phyloP scores from a whole-genome alignment of 1,140 invertebrate species.

The Polypedilum vanderplanki region DNA sequence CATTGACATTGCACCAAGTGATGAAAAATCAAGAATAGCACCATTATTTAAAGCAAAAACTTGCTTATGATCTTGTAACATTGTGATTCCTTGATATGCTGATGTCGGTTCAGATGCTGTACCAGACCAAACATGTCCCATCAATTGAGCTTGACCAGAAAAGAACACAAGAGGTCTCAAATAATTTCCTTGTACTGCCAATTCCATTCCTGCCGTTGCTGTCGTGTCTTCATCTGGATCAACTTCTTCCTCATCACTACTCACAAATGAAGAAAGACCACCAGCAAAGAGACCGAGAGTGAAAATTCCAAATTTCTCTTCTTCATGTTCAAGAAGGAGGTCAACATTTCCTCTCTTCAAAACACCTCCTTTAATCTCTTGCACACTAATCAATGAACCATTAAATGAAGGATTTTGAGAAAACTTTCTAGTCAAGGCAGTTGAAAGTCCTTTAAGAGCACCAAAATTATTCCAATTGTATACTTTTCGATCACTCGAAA shows the following conservation, averaged over 20 bases:
- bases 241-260: conserved; percentile 46
- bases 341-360: conserved; percentile 70
- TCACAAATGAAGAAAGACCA: conserved; percentile 62
- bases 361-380: conserved; percentile 66
- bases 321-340: conserved; percentile 53
- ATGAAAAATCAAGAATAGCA: conserved; percentile 59
- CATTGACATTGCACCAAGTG: conserved; percentile 68
- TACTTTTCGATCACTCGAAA: conserved; percentile 44
- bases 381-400: conserved; percentile 63
- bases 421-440: conserved; percentile 58
- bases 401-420: conserved; percentile 54
- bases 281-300: conserved; percentile 71
- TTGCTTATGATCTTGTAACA: conserved; percentile 68
- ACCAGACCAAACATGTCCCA: conserved; percentile 84
- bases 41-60: conserved; percentile 66
- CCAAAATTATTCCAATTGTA: conserved; percentile 46
- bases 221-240: conserved; percentile 48
- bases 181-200: conserved; percentile 68
- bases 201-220: conserved; percentile 77
- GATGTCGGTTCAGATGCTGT: conserved; percentile 73
- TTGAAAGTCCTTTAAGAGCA: conserved; percentile 51
- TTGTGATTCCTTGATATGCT: conserved; percentile 66
- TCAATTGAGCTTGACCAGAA: conserved; percentile 72
- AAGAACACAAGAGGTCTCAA: conserved; percentile 81
- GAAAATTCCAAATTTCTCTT: conserved; percentile 47